These are phyloP conservation scores for Tyrophagus putrescentiae DNA, from an alignment of 1,140 invertebrate genomes.

Conservation along the genomic window DNA sequence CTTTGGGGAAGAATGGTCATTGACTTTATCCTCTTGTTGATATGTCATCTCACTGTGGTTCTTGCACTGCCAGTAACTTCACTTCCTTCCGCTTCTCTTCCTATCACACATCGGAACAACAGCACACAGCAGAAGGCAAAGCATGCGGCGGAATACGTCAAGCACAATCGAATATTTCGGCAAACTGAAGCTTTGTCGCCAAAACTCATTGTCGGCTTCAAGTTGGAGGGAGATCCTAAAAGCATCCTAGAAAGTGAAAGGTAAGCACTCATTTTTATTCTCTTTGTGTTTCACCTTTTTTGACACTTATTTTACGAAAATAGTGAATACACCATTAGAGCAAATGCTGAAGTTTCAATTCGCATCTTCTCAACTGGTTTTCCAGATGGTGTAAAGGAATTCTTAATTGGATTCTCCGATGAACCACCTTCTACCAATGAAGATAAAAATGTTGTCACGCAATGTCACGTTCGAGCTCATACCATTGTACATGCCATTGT, in stretches of 20 bases:
- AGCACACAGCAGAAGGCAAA: background rate
- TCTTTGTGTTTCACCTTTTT: background rate
- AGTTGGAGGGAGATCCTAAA: slow-evolving; percentile 1
- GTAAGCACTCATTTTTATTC: slow-evolving; percentile 4
- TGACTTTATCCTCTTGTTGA: background rate
- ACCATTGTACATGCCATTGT: background rate
- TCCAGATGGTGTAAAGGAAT: background rate
- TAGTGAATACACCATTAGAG: slow-evolving; percentile 11
- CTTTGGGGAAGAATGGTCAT: too few species aligned
- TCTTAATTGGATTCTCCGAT: background rate
- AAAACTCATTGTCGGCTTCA: background rate
- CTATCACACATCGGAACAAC: background rate
- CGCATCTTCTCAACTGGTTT: slow-evolving; percentile 4
- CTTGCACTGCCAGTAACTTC: background rate
- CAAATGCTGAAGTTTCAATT: background rate
- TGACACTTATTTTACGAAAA: background rate
- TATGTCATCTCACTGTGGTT: background rate
- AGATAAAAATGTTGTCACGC: too few species aligned
- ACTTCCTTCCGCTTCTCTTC: background rate
- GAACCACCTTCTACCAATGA: background rate
- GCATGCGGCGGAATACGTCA: background rate
- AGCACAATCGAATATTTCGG: background rate
- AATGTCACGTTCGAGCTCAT: background rate
- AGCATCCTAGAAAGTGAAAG: background rate
- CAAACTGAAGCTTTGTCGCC: background rate